Base-by-base conservation (phyloP, 2,888 invertebrate genomes). In the Erebia epiphron region DNA sequence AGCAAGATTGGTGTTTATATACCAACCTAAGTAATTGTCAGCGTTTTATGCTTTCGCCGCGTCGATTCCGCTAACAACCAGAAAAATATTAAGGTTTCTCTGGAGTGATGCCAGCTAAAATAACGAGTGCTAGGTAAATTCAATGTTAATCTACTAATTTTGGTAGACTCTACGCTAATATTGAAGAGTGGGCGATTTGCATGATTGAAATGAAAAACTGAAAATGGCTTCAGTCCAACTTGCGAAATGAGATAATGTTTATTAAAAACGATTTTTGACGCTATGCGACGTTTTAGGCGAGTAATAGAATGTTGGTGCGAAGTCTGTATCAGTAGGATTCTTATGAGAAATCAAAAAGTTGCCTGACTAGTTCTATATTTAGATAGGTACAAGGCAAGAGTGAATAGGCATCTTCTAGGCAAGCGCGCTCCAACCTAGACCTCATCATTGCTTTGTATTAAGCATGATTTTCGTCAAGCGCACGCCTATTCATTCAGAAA, bases 101-200 rank as follows among this genome's bases (percentile, higher is more conserved):
- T 76, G 73, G 76, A 69, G n/a, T 67, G 35, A 43, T 70, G 76
- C 76, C 76, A 75, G 68, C 72, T 65, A 52, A 75, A 73, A 69
- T 76, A 69, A 75, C 68, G 71, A 73, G 72, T 66, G 62, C 70
- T 72, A 72, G 68, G 72, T 69, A 69, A 72, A 66, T 70, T 65
- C 72, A 65, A 73, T 73, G 62, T 67, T 61, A 58, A 41, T 14
- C 66, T 54, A 71, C 73, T 74, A 74, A 74, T 73, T 73, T 71
- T 43, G 60, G 62, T 68, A 64, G 58, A 69, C 57, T 56, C 64
- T 57, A 63, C 68, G 68, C 73, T 73, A 72, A 70, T 70, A 73
- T 73, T 61, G 67, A 74, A 54, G 64, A 73, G 64, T 71, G 68
- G 57, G 68, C 61, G 58, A 74, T 70, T 73, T 72, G 58, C 70